Percentiles rank a stretch among this genome's conserved stretches.
phyloP scores from a whole-genome alignment of 2,113 vertebrate genomes.

The Nycticryphes semicollaris region DNA sequence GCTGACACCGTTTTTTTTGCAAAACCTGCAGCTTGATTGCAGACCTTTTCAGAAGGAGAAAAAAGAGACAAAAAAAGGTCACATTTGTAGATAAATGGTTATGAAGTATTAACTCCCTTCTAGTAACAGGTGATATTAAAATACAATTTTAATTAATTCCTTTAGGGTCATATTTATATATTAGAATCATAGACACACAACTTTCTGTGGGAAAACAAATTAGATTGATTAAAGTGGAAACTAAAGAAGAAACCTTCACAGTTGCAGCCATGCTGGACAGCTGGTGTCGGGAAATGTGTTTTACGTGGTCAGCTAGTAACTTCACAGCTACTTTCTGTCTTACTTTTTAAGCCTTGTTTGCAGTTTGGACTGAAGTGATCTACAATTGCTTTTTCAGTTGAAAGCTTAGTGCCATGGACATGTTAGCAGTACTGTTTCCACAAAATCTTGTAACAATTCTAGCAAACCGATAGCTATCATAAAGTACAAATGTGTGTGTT shows the following conservation, averaged over 20 bases:
- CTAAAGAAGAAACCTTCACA: background rate
- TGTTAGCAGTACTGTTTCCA: background rate
- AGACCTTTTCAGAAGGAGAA: background rate
- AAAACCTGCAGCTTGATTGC: background rate
- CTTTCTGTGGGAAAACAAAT: background rate
- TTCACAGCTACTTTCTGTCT: background rate
- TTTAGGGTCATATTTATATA: background rate
- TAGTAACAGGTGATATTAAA: background rate
- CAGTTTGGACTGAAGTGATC: background rate
- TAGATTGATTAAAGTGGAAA: background rate
- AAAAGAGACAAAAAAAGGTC: background rate
- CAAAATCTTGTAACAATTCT: slow-evolving; percentile 38
- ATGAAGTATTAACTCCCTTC: background rate
- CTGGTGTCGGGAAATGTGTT: background rate
- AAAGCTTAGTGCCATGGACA: background rate
- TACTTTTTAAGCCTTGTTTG: background rate
- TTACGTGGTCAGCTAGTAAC: background rate
- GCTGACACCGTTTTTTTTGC: background rate
- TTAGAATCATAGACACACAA: background rate
- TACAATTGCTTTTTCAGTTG: background rate
- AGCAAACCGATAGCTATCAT: background rate
- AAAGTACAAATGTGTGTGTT: background rate
- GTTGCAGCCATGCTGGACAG: background rate
- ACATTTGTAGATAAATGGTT: background rate
- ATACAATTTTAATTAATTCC: background rate